Evolutionary conservation across 92 coral and sea anemone genomes (phyloP), one percentile per base, ranked within the genome.

Genomic region (Phenganax subtilis): DNA sequence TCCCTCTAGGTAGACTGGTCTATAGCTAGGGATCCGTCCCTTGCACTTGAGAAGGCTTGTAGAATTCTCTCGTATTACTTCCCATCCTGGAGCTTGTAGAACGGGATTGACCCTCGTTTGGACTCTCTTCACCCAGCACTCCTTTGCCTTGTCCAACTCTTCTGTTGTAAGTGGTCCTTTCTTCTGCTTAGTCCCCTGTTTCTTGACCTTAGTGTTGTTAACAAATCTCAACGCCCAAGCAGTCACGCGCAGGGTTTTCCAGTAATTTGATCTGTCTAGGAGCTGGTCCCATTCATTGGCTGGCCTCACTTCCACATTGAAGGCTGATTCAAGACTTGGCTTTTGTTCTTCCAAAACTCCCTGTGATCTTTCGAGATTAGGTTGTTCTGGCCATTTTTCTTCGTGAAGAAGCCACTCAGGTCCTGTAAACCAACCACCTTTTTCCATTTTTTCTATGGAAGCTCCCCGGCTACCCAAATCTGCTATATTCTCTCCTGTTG

Each of bases 381-480:
- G 90, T 16, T 87, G 86, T 63, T 61, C 78, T 12, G 88, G 84
- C 81, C 87, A 85, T 14, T 84, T 83, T 47, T 80, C 80, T 51
- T 66, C 65, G 2, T 62, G 61, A n/a, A 79, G 9, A 71, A 86
- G n/a, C 89, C 86, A 84, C 2, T 80, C 77, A 2, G 89, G 89
- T 10, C 85, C 87, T 29, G 65, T 68, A 51, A 75, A 82, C 87
- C 87, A 85, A 20, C 47, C 44, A 14, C 56, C 54, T 8, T 82
- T 54, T 75, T 51, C 59, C 82, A 72, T 85, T 84, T 85, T 85
- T 72, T 64, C 66, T 1, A 85, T 51, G 16, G 90, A 72, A 12
- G 88, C 90, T 61, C 88, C 81, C 31, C 88, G 29, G 27, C 88
- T 85, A 44, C 90, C 90, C 20, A 85, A 29, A 73, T 87, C 90